Percentiles rank a stretch among this genome's conserved stretches.
Evolutionary conservation across 2,113 vertebrate genomes (phyloP).

Genomic region (Calyptommatus sinebrachiatus): DNA sequence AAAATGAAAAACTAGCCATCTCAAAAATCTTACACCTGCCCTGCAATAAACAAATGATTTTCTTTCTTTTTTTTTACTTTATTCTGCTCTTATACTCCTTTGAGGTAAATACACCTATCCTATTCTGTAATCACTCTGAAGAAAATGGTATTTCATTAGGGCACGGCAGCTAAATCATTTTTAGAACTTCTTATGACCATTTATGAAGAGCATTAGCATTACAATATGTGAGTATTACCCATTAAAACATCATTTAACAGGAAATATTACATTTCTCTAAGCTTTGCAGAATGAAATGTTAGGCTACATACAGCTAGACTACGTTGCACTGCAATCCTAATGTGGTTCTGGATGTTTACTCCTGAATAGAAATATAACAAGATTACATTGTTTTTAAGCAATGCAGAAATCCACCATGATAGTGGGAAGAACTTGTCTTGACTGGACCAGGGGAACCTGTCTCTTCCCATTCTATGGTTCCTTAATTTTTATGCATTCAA

Average conservation of each 20-base stretch:
- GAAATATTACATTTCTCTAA: background rate
- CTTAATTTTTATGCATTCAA: too few relatives aligned
- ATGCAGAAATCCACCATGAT: background rate
- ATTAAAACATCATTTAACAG: constrained; percentile 18
- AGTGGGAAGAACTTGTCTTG: too few relatives aligned
- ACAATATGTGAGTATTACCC: constrained; percentile 12
- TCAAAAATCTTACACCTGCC: constrained; percentile 30
- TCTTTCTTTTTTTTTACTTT: constrained; percentile 31
- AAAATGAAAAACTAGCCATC: constrained; percentile 43
- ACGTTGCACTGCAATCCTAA: background rate
- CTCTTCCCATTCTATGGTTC: too few relatives aligned
- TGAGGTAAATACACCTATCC: constrained; percentile 22
- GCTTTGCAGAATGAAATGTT: background rate
- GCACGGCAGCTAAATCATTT: constrained; percentile 51
- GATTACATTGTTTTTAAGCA: background rate
- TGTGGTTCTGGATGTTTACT: background rate
- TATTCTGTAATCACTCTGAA: constrained; percentile 38
- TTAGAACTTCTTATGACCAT: constrained; percentile 14
- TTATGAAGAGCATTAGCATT: constrained; percentile 20
- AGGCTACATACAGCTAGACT: background rate
- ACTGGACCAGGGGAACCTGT: too few relatives aligned
- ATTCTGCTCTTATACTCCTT: constrained; percentile 14
- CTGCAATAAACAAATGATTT: constrained; percentile 53
- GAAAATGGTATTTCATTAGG: constrained; percentile 42
- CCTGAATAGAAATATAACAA: background rate